Base-by-base conservation (phyloP, 2,113 vertebrate genomes). In the Lepus timidus region DNA sequence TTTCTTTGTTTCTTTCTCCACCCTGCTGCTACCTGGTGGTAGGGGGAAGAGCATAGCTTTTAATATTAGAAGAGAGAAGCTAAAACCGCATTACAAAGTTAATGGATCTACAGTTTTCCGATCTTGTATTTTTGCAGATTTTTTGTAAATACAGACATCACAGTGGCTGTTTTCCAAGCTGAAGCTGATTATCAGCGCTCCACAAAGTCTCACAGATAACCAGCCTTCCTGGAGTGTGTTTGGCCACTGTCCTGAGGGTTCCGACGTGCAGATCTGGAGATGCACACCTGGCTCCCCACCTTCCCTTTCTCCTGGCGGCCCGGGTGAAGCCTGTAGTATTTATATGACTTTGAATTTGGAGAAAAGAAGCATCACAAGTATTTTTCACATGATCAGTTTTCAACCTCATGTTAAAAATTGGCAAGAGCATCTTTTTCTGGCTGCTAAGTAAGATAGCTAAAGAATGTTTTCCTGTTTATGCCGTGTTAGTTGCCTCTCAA, bases 161-260 rank as follows among this genome's bases (percentile, higher is more conserved):
- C 44, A 33, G n/a, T 31, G 68, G 58, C 55, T 68, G 25, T 88
- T 85, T 74, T 68, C 62, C 74, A 67, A 55, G 36, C 70, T 80
- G 51, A 90, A 75, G 68, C 33, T 44, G 31, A 44, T 90, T 52
- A 31, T 74, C 87, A 95, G 90, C 58, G 33, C 20, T 91, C 68
- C 71, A 23, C 33, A 68, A 91, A 92, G 49, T 82, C 89, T 94
- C 82, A 70, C n/a, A 79, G 93, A 94, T 64, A 58, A 73, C 31
- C 31, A 78, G 33, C 12, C 78, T 95, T 90, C 44, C 65, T 95
- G 80, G n/a, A 64, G 19, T 81, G n/a, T 33, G 49, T 78, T 84
- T 90, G 68, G 76, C 62, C 6, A 79, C 55, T 87, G 90, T 85
- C 31, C 71, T 80, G 62, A 76, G 39, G 12, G 55, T 49, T 61